These are phyloP conservation scores for Holotrichia oblita DNA, from an alignment of 1,140 invertebrate genomes.

Conservation along the genomic window DNA sequence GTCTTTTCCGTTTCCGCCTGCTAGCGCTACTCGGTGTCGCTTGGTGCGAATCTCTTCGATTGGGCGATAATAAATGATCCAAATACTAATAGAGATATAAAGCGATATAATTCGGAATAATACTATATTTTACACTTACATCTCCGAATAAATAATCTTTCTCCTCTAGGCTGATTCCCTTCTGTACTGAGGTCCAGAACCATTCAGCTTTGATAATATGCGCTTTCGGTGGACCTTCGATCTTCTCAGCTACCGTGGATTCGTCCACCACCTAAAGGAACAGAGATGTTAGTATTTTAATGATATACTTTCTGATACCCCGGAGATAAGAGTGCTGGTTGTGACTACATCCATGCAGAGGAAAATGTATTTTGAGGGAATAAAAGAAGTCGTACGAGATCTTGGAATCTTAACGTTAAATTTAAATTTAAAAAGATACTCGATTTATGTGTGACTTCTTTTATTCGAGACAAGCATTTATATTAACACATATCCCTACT, in stretches of 20 bases:
- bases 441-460: neutral
- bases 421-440: neutral
- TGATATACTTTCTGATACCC: conserved; percentile 36
- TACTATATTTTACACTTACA: conserved; percentile 73
- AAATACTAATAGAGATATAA: conserved; percentile 63
- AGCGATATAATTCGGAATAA: neutral
- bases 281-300: conserved; percentile 32
- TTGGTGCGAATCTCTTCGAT: conserved; percentile 68
- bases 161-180: conserved; percentile 91
- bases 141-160: conserved; percentile 87
- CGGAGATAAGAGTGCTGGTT: neutral
- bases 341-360: conserved; percentile 36
- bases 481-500: neutral
- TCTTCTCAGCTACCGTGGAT: conserved; percentile 73
- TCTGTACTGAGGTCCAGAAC: conserved; percentile 98
- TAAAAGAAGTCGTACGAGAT: conserved; percentile 26
- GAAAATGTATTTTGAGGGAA: neutral
- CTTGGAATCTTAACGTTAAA: too few relatives aligned
- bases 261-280: conserved; percentile 79
- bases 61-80: conserved; percentile 66
- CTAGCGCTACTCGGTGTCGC: conserved; percentile 62
- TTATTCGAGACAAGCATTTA: conserved; percentile 25
- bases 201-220: conserved; percentile 90
- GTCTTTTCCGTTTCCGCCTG: conserved; percentile 78
- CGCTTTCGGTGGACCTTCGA: conserved; percentile 70